Evolutionary conservation across 2,113 vertebrate genomes (phyloP).

Genomic region (Odontophorus gujanensis): DNA sequence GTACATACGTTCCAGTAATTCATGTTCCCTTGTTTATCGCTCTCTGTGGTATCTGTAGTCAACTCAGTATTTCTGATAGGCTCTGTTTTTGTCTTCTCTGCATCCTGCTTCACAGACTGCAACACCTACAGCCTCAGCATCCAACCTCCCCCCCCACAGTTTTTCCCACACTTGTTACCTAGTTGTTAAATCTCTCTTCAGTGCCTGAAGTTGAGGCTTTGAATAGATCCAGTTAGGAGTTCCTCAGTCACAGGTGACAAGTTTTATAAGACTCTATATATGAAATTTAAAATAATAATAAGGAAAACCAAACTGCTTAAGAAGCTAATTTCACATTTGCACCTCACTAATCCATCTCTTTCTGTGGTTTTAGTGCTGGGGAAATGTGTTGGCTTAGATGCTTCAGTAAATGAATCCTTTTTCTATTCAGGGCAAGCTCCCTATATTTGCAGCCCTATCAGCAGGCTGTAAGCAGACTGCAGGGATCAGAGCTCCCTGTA

Average conservation of each 20-base stretch:
- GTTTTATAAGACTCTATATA: slow-evolving; percentile 27
- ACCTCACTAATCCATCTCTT: not conserved
- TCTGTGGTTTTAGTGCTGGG: not conserved
- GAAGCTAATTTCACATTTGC: not conserved
- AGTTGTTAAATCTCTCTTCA: slow-evolving; percentile 53
- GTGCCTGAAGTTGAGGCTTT: slow-evolving; percentile 36
- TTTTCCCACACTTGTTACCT: slow-evolving; percentile 35
- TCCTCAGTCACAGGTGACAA: slow-evolving; percentile 40
- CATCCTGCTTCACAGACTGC: slow-evolving; percentile 52
- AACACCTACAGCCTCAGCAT: slow-evolving; percentile 65
- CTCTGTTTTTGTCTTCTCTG: slow-evolving; percentile 48
- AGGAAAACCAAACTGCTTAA: not conserved
- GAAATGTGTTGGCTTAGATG: not conserved
- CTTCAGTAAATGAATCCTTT: not conserved
- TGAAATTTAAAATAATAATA: not conserved
- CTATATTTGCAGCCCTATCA: not conserved
- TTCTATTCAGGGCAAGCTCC: not conserved
- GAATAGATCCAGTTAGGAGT: slow-evolving; percentile 49
- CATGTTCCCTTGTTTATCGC: not conserved
- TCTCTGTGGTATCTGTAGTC: slow-evolving; percentile 21
- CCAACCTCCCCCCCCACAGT: slow-evolving; percentile 6
- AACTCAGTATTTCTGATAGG: not conserved
- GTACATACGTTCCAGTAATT: not conserved
- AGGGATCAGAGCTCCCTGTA: not conserved
- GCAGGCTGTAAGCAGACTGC: not conserved